phyloP scores from a whole-genome alignment of 2,113 vertebrate species.

The Polypterus bichir region DNA sequence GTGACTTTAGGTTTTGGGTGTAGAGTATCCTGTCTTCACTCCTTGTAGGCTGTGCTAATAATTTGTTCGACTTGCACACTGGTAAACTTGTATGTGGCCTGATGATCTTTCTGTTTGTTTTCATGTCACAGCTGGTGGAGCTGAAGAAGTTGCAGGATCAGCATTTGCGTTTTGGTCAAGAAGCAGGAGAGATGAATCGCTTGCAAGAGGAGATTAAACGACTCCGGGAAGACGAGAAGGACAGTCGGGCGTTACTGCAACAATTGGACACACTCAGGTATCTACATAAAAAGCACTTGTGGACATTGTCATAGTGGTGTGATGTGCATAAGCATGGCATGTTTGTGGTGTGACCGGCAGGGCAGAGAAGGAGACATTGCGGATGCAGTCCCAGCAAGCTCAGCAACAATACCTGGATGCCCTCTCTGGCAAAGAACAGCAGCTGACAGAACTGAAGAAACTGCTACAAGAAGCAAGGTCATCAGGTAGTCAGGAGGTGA shows the following conservation, averaged over 20 bases:
- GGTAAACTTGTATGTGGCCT: too few relatives aligned
- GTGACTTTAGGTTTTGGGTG: too few relatives aligned
- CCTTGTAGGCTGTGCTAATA: too few relatives aligned
- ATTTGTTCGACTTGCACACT: too few relatives aligned
- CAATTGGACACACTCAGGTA: constrained; percentile 2
- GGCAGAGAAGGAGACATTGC: constrained; percentile 42
- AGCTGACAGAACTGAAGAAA: constrained; percentile 52
- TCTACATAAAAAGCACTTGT: too few relatives aligned
- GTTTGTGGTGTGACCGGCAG: too few relatives aligned
- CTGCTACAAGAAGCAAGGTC: constrained; percentile 46
- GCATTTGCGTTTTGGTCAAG: constrained; percentile 51
- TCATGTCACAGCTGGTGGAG: constrained; percentile 59
- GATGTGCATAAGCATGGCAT: too few relatives aligned
- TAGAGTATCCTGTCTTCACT: too few relatives aligned
- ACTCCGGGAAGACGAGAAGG: constrained; percentile 37
- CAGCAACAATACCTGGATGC: constrained; percentile 69
- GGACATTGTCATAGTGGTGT: too few relatives aligned
- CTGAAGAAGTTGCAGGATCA: constrained; percentile 63
- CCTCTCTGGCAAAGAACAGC: constrained; percentile 68
- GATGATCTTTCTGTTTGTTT: too few relatives aligned
- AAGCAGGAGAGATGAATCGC: constrained; percentile 60
- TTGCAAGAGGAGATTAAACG: constrained; percentile 43
- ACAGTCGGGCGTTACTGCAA: constrained; percentile 24
- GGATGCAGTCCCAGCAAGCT: constrained; percentile 53
- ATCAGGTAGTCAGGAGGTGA: constrained; percentile 1